Evolutionary conservation across 1,140 invertebrate genomes (phyloP).

Genomic region (Orchesella cincta): DNA sequence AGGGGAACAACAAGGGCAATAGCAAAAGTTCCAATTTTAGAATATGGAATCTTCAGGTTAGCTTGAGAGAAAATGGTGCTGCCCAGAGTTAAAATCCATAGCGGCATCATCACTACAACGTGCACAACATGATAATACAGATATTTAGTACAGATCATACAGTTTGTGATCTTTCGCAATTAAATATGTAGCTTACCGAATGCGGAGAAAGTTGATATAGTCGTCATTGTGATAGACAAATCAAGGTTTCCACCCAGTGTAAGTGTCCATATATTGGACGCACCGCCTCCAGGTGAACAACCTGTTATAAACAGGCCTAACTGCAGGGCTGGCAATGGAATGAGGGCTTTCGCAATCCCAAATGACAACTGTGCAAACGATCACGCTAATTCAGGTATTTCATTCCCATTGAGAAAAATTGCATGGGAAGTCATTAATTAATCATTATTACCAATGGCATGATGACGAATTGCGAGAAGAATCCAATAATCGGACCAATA

Average conservation of each 20-base stretch:
- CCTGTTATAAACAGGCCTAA: constrained; percentile 90
- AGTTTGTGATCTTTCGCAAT: background rate
- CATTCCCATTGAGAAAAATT: constrained; percentile 11
- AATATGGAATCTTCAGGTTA: constrained; percentile 76
- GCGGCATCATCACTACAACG: constrained; percentile 81
- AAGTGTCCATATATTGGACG: constrained; percentile 94
- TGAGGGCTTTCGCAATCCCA: constrained; percentile 70
- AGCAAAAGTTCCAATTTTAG: constrained; percentile 74
- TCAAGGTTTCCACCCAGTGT: constrained; percentile 84
- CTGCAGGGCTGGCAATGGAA: constrained; percentile 70
- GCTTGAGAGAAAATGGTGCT: constrained; percentile 72
- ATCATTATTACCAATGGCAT: too few relatives aligned
- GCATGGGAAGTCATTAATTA: too few relatives aligned
- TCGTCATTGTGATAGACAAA: constrained; percentile 89
- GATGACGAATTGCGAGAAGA: constrained; percentile 78
- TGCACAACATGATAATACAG: background rate
- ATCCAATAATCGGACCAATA: constrained; percentile 79
- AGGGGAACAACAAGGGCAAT: constrained; percentile 80
- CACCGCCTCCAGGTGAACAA: constrained; percentile 85
- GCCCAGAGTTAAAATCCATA: constrained; percentile 94
- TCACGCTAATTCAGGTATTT: constrained; percentile 15
- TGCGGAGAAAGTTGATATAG: constrained; percentile 79
- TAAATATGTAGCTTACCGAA: constrained; percentile 65
- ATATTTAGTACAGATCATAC: background rate
- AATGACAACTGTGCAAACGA: constrained; percentile 76